Conservation (phyloP, 2,888 invertebrate genomes). For the Pseudococcus jackbeardsleyi region DNA sequence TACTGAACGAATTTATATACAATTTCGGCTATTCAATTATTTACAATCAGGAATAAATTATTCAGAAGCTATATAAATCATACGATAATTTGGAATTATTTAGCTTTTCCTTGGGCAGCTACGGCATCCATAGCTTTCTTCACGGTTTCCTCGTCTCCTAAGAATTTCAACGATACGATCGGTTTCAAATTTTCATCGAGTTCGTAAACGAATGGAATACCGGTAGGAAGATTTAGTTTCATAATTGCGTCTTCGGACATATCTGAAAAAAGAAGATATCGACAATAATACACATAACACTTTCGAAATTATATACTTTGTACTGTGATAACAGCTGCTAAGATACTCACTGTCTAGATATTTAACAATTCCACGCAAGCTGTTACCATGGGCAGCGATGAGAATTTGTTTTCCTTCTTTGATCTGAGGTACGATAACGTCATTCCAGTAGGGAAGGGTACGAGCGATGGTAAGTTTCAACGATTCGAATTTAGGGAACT, state of each 20-base stretch:
- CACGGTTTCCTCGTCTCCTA: conserved; percentile 77
- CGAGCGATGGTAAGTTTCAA: conserved; percentile 85
- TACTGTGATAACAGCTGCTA: neutral
- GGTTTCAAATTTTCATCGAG: conserved; percentile 75
- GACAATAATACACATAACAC: neutral
- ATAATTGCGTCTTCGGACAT: conserved; percentile 75
- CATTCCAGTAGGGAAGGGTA: conserved; percentile 89
- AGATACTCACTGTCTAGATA: conserved; percentile 81
- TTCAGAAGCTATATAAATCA: neutral
- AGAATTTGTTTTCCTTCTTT: conserved; percentile 84
- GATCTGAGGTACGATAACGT: conserved; percentile 85
- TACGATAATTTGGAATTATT: conserved; percentile 68
- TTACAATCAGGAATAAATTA: conserved; percentile 18
- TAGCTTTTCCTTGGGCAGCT: conserved; percentile 76
- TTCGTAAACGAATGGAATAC: conserved; percentile 77
- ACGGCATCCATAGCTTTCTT: conserved; percentile 76
- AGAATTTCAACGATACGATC: conserved; percentile 75
- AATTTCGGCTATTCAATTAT: conserved; percentile 23
- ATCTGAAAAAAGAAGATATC: conserved; percentile 69
- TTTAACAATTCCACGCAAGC: conserved; percentile 87
- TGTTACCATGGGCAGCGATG: conserved; percentile 89
- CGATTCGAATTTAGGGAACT: conserved; percentile 88
- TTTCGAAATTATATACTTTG: too few relatives aligned
- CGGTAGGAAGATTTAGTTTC: conserved; percentile 76
- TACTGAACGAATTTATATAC: conserved; percentile 35